Evolutionary conservation across 2,888 invertebrate species (phyloP), one percentile per base, ranked within the genome.

Genomic region (Rhabditophanes sp.): DNA sequence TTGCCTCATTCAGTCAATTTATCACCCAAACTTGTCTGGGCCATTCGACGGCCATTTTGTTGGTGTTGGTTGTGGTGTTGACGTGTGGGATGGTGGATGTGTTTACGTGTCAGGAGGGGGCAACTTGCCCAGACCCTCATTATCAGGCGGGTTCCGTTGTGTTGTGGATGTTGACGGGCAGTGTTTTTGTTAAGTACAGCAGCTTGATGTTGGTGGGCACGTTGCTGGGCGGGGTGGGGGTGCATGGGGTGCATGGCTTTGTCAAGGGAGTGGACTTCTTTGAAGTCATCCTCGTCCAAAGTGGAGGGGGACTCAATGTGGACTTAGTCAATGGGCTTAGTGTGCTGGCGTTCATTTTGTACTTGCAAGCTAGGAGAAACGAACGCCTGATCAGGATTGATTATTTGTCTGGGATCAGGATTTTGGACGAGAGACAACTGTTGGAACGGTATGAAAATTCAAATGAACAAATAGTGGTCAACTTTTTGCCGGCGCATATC

Each of bases 41-140:
- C 5, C 56, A 62, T 33, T 48, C 56, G 5, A 44, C 59, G 32
- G 46, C 56, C 8, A 52, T 60, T 11, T 41, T 61, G 8, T 41
- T 60, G 14, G 50, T 60, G 25, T 41, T 62, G 11, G 46, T 49
- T 1, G 43, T 59, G 14, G 41, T 60, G 4, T 54, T 54, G 35
- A 39, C 55, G 8, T 62, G 61, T 30, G 60, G 60, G 14, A 47
- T 61, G n/a, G 58, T 61, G 4, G 61, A 60, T 25, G 58, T 58
- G 38, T 35, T 41, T 25, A 28, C 19, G 5, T 15, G 21, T n/a
- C 22, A 15, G 22, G 18, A 35, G 4, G 21, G 33, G 16, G 17
- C 31, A 4, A 45, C 45, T 14, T 55, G 56, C 35, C 44, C 45
- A 7, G 35, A 46, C 17, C 46, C 53, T 4, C 53, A 56, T 37